phyloP scores from a whole-genome alignment of 1,140 invertebrate species.

The Calephelis nemesis region DNA sequence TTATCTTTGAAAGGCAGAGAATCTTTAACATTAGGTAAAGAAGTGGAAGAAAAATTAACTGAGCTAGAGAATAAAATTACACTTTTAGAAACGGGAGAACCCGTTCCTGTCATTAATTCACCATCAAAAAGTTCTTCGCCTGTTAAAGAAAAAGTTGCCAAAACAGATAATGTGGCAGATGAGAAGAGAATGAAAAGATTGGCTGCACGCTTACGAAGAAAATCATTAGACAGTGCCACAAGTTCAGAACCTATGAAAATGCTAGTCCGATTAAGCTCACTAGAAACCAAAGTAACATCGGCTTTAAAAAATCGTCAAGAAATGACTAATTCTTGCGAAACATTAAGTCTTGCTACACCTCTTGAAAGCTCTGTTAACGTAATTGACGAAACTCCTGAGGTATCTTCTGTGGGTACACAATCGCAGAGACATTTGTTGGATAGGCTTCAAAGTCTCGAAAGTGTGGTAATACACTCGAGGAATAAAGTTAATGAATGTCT shows the following conservation, averaged over 20 bases:
- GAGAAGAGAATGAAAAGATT: slow-evolving; percentile 77
- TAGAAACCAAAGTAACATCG: slow-evolving; percentile 86
- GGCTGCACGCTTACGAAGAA: slow-evolving; percentile 81
- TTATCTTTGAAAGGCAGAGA: slow-evolving; percentile 90
- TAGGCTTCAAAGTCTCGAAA: slow-evolving; percentile 80
- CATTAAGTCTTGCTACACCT: slow-evolving; percentile 66
- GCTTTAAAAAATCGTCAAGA: slow-evolving; percentile 77
- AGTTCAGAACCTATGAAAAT: slow-evolving; percentile 89
- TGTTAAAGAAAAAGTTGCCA: slow-evolving; percentile 75
- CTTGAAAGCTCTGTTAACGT: slow-evolving; percentile 51
- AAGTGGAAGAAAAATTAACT: slow-evolving; percentile 89
- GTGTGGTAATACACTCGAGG: slow-evolving; percentile 79
- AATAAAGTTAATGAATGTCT: slow-evolving; percentile 77
- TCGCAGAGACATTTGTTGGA: slow-evolving; percentile 79
- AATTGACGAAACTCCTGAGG: slow-evolving; percentile 56
- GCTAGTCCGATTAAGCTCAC: slow-evolving; percentile 84
- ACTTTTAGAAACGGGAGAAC: slow-evolving; percentile 80
- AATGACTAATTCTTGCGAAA: slow-evolving; percentile 78
- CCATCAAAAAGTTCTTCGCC: slow-evolving; percentile 75
- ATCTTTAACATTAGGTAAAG: slow-evolving; percentile 88
- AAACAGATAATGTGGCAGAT: slow-evolving; percentile 76
- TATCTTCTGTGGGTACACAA: slow-evolving; percentile 55
- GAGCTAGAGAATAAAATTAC: slow-evolving; percentile 89
- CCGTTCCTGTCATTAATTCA: slow-evolving; percentile 71
- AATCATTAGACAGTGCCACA: slow-evolving; percentile 87